Evolutionary conservation across 1,140 invertebrate genomes (phyloP).

Genomic region (Tribolium castaneum): DNA sequence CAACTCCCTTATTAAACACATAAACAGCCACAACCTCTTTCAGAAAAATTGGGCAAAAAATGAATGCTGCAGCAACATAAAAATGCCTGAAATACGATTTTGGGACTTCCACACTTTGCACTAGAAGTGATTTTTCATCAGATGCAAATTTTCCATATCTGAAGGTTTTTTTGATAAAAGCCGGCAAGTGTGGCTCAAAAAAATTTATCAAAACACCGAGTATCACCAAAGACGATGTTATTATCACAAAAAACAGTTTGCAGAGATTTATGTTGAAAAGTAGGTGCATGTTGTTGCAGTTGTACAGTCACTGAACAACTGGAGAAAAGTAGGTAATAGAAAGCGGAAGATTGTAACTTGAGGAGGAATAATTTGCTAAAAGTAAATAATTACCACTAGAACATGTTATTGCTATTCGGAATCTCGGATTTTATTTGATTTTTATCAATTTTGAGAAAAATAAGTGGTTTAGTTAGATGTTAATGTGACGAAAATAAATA

Average conservation of each 20-base stretch:
- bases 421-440: no score
- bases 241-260: conserved; percentile 51
- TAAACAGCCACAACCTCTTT: conserved; percentile 66
- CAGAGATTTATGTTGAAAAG: neutral
- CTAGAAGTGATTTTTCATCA: conserved; percentile 64
- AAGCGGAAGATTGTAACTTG: neutral
- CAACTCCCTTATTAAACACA: conserved; percentile 63
- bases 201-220: conserved; percentile 71
- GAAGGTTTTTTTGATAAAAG: conserved; percentile 70
- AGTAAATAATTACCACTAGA: no score
- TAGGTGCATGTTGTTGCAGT: neutral
- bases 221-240: conserved; percentile 62
- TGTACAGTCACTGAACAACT: neutral
- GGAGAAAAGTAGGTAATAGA: conserved; percentile 3
- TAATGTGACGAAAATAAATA: no score
- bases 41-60: conserved; percentile 65
- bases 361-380: neutral
- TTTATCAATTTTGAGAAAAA: no score
- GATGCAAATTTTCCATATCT: conserved; percentile 77
- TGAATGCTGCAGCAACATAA: conserved; percentile 74
- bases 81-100: conserved; percentile 83
- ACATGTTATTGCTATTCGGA: no score
- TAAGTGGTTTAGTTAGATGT: no score
- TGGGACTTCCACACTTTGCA: conserved; percentile 73
- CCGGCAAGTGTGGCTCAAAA: conserved; percentile 73